Base-by-base conservation (phyloP, 2,797 vertebrate genomes). In the Sciurus carolinensis region DNA sequence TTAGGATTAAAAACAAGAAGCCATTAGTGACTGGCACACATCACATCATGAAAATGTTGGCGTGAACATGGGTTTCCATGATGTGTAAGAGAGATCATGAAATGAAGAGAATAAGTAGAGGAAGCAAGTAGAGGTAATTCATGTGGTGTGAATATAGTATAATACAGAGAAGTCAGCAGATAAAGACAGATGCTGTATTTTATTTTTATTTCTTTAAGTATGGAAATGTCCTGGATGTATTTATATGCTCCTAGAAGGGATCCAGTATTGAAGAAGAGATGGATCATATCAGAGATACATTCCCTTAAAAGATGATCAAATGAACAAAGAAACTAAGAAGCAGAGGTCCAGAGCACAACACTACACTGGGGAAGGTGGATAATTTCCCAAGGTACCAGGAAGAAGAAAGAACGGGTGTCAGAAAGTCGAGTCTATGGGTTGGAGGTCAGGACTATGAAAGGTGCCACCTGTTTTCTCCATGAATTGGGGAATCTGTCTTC, bases 141-240 rank as follows among this genome's bases (percentile, higher is more conserved):
- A 0, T 39, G 4, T 67, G 30, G 7, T 72, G 90, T 73, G 6
- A 6, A 18, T 36, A 24, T 18, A 28, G 36, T 28, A 3, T 39
- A 52, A 30, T 12, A 26, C 1, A 50, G 59, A 57, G 12, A 64
- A 66, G 18, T 79, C 4, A 62, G 14, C 57, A 36, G 42, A 79
- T 12, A 52, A 11, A 36, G 14, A 71, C 18, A 33, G 17, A 44
- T 18, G 5, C 36, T 93, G 59, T 95, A 15, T 54, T 87, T 62
- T 44, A 57, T 62, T 47, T 73, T 88, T 59, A 69, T 67, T 67
- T 89, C 77, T 87, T 59, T n/a, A 91, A 88, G 9, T 36, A 62
- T 75, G 4, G 10, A 66, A 73, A n/a, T 81, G 20, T 76, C 20
- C 85, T 69, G 22, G 20, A 2, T 89, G 13, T 91, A 22, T 72